These are phyloP conservation scores for Psephotus haematonotus DNA, from an alignment of 2,113 vertebrate genomes.

Conservation along the genomic window DNA sequence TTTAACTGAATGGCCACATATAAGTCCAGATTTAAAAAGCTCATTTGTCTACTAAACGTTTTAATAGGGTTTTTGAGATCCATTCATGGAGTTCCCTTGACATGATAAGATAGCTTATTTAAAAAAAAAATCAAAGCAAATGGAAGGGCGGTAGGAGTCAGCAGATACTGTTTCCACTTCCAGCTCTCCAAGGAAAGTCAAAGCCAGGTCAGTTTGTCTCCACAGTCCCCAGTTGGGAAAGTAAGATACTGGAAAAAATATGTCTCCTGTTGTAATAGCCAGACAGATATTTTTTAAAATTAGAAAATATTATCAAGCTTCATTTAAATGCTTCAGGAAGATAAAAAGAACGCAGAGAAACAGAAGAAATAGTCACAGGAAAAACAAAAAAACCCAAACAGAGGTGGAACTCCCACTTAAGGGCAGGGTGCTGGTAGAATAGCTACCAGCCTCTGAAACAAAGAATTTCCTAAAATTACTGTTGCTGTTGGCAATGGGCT, in stretches of 20 bases:
- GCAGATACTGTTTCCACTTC: background rate
- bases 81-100: background rate
- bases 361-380: background rate
- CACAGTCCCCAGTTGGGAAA: slow-evolving; percentile 17
- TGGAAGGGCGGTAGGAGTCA: background rate
- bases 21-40: background rate
- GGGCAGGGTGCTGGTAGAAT: background rate
- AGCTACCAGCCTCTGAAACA: background rate
- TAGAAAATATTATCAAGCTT: background rate
- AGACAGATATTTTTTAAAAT: background rate
- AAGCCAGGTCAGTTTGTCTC: background rate
- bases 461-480: background rate
- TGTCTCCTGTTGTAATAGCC: background rate
- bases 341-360: background rate
- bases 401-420: background rate
- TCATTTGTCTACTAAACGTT: background rate
- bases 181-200: slow-evolving; percentile 19
- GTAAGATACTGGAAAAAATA: slow-evolving; percentile 3
- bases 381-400: background rate
- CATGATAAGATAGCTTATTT: background rate
- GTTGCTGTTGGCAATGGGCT: background rate
- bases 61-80: background rate
- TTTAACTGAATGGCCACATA: background rate
- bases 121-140: slow-evolving; percentile 16
- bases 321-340: background rate